These are phyloP conservation scores for Trichomycterus rosablanca DNA, from an alignment of 2,113 vertebrate species.

Conservation along the genomic window DNA sequence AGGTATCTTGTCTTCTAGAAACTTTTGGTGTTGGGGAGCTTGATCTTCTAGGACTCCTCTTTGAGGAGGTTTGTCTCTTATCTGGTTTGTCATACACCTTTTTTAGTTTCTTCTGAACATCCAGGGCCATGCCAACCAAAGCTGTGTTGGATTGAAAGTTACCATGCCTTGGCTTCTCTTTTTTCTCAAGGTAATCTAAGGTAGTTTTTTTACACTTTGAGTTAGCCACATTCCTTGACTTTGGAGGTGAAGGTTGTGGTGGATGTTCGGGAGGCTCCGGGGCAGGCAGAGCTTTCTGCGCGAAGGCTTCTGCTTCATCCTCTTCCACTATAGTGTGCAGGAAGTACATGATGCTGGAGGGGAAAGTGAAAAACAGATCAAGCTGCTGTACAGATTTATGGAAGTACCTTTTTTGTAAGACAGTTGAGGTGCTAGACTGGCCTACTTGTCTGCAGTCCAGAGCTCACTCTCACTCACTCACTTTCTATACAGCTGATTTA, in stretches of 20 bases:
- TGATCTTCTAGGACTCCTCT: not conserved
- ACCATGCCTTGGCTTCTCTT: not conserved
- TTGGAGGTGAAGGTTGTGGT: not conserved
- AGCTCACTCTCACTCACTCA: too few species aligned
- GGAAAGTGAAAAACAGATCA: not conserved
- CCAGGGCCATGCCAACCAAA: not conserved
- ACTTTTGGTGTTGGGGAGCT: not conserved
- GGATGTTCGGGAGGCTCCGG: not conserved
- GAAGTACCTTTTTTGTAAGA: too few species aligned
- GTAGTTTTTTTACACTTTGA: too few species aligned
- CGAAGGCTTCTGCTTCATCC: conserved; percentile 1
- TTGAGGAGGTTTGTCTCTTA: not conserved
- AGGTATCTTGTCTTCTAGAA: not conserved
- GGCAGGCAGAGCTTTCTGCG: not conserved
- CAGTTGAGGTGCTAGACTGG: too few species aligned
- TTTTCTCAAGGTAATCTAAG: not conserved
- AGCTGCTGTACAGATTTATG: not conserved
- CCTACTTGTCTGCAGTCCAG: too few species aligned
- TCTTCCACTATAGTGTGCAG: conserved; percentile 29
- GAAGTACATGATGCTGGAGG: conserved; percentile 10
- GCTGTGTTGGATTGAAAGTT: not conserved
- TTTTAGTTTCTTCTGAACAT: not conserved
- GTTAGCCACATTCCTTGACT: not conserved
- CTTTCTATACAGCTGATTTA: too few species aligned
- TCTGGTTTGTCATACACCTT: not conserved